Evolutionary conservation across 2,113 vertebrate species (phyloP), one percentile per base, ranked within the genome.

Genomic region (Centropristis striata): DNA sequence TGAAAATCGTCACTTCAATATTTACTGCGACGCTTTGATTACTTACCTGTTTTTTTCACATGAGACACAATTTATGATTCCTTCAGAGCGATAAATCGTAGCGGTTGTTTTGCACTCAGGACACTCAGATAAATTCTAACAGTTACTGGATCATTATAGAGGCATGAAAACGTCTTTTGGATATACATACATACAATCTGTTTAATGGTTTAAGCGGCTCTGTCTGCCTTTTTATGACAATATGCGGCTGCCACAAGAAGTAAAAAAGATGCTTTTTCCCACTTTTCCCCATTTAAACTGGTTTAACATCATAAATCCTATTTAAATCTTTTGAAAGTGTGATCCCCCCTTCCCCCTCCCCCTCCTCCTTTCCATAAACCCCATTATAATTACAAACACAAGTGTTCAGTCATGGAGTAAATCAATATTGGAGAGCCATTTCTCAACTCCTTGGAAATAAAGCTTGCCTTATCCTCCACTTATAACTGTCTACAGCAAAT

Each of bases 21-120:
- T 68, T 74, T 78, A 37, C 49, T 60, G 49, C 47, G 47, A 72
- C 21, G 21, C 85, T 90, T 90, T 90, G 86, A 90, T 81, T 49
- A 67, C 39, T 49, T 49, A 58, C 71, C 70, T 78, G 25, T 73
- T 84, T 51, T 84, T 51, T 78, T 70, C 49, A 71, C 75, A 79
- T 54, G 54, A 80, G 64, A 78, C 13, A 28, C 50, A 61, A 86
- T 49, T 18, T 13, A 59, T 47, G 37, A 81, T 66, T 75, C 21
- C 47, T n/a, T 85, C 36, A 65, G 44, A 80, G 77, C 57, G 54
- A 68, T 12, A 46, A 14, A 32, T 13, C 25, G 25, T 13, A 53
- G 75, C 13, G 25, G 25, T 13, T 49, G 75, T 42, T 42, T 58
- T 36, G 42, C 67, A 77, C 53, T 61, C 21, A 75, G 68, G 65